phyloP scores from a whole-genome alignment of 1,140 invertebrate genomes.

The Neodiprion lecontei region DNA sequence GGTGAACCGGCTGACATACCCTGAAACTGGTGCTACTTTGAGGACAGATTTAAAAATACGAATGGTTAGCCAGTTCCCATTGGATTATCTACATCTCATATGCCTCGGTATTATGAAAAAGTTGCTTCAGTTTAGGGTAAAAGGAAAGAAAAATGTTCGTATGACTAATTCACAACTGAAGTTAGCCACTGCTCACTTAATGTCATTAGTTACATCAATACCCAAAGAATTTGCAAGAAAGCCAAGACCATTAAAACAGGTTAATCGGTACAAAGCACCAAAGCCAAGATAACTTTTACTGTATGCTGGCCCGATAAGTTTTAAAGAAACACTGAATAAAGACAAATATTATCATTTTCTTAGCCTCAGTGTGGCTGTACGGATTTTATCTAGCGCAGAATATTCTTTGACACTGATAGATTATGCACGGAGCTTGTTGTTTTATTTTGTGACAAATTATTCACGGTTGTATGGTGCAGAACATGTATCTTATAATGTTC shows the following conservation, averaged over 20 bases:
- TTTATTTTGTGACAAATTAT: slow-evolving; percentile 12
- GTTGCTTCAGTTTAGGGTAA: slow-evolving; percentile 41
- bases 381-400: too few species aligned
- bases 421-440: slow-evolving; percentile 17
- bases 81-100: slow-evolving; percentile 45
- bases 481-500: slow-evolving; percentile 23
- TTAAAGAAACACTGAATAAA: slow-evolving; percentile 18
- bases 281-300: slow-evolving; percentile 53
- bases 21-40: slow-evolving; percentile 18
- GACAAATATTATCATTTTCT: too few species aligned
- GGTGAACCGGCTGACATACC: slow-evolving; percentile 28
- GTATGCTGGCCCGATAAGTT: slow-evolving; percentile 48
- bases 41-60: slow-evolving; percentile 22
- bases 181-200: slow-evolving; percentile 14
- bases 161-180: background rate
- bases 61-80: slow-evolving; percentile 38
- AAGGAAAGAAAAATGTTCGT: slow-evolving; percentile 28
- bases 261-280: slow-evolving; percentile 53
- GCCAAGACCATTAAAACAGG: slow-evolving; percentile 39
- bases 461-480: slow-evolving; percentile 16
- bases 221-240: slow-evolving; percentile 51
- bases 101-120: slow-evolving; percentile 42
- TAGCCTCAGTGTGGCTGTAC: too few species aligned
- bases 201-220: slow-evolving; percentile 13
- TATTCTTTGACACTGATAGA: background rate